Evolutionary conservation across 2,113 vertebrate genomes (phyloP).

Genomic region (Uria lomvia): DNA sequence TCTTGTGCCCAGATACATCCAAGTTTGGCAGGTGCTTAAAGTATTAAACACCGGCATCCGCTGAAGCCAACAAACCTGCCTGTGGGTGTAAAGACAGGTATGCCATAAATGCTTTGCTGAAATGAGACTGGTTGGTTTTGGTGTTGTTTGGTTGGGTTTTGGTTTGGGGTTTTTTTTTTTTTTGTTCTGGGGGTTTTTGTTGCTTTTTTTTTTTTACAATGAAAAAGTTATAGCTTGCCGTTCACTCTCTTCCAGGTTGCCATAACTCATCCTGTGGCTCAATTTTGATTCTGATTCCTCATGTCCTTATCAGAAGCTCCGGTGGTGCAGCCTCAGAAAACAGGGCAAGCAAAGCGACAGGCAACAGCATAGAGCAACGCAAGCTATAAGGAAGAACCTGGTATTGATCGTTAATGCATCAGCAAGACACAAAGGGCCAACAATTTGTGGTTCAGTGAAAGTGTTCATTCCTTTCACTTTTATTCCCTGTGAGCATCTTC

Average conservation of each 20-base stretch:
- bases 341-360: not conserved
- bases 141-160: too few relatives aligned
- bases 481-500: not conserved
- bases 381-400: fast-evolving
- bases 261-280: not conserved
- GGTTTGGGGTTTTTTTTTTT: too few relatives aligned
- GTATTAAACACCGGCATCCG: not conserved
- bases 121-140: not conserved
- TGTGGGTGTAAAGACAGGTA: not conserved
- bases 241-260: not conserved
- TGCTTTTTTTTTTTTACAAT: not conserved
- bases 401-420: not conserved
- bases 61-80: not conserved
- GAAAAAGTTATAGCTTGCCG: not conserved
- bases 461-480: not conserved
- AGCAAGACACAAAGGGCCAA: not conserved
- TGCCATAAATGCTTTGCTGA: not conserved
- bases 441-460: not conserved
- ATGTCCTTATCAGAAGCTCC: not conserved
- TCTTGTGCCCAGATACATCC: not conserved
- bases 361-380: not conserved
- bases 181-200: not conserved
- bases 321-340: not conserved
- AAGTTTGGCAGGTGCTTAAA: not conserved
- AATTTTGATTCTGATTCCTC: not conserved